Evolutionary conservation across 2,797 vertebrate species (phyloP).

Genomic region (Cetoscarus ocellatus): DNA sequence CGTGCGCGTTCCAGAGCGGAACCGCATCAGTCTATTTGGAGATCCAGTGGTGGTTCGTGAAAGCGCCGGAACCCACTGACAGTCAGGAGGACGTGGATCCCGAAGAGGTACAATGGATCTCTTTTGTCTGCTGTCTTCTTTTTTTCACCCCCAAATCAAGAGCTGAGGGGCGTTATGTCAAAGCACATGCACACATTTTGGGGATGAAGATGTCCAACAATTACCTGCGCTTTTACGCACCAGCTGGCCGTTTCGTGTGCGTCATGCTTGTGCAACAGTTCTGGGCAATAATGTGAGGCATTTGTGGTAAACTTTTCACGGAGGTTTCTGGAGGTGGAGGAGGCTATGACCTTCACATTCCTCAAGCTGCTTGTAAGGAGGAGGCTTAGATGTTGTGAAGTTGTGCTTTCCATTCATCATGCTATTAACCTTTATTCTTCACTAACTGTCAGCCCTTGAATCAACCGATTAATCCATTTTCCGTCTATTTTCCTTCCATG

Average conservation of each 20-base stretch:
- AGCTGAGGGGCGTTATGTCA: slow-evolving; percentile 13
- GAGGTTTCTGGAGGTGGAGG: background rate
- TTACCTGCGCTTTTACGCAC: slow-evolving; percentile 47
- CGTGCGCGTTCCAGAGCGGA: slow-evolving; percentile 95
- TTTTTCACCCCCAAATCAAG: background rate
- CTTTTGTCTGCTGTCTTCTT: background rate
- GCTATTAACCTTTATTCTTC: no score
- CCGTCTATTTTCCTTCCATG: no score
- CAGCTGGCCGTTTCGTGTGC: slow-evolving; percentile 19
- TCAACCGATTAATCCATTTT: no score
- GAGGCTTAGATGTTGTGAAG: background rate
- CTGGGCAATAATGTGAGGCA: background rate
- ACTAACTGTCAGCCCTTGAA: no score
- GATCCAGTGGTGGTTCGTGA: slow-evolving; percentile 98
- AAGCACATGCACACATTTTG: slow-evolving; percentile 37
- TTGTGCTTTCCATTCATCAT: no score
- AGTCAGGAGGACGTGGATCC: slow-evolving; percentile 85
- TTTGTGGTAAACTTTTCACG: slow-evolving; percentile 10
- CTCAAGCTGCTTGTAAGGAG: background rate
- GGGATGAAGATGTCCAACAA: slow-evolving; percentile 35
- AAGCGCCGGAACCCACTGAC: slow-evolving; percentile 86
- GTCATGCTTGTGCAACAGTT: background rate
- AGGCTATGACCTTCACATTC: slow-evolving; percentile 1
- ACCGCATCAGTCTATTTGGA: slow-evolving; percentile 93
- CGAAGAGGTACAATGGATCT: slow-evolving; percentile 85